These are phyloP conservation scores for Macroramphosus scolopax DNA, from an alignment of 2,797 vertebrate genomes.

Conservation along the genomic window DNA sequence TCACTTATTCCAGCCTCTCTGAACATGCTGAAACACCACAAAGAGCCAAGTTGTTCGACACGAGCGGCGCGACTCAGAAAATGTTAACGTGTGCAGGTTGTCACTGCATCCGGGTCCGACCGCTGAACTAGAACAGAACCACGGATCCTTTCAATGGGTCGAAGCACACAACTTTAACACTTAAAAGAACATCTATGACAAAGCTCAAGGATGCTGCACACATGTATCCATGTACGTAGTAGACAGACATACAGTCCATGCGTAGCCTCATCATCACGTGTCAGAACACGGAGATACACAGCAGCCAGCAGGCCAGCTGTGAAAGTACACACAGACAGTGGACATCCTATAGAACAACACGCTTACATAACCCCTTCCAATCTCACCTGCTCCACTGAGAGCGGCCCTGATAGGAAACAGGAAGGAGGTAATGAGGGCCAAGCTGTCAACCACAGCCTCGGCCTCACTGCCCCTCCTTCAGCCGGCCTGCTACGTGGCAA, in stretches of 20 bases:
- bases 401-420: conserved; percentile 50
- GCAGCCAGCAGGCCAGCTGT: conserved; percentile 20
- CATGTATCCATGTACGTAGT: no score
- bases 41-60: conserved; percentile 10
- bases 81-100: conserved; percentile 16
- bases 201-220: no score
- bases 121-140: conserved; percentile 38
- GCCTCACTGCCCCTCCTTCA: conserved; percentile 8
- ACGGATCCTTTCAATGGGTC: conserved; percentile 2
- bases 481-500: conserved; percentile 13
- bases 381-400: conserved; percentile 46
- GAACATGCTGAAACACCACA: conserved; percentile 9
- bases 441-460: conserved; percentile 28
- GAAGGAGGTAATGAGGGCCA: conserved; percentile 47
- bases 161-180: no score
- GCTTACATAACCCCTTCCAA: conserved; percentile 38
- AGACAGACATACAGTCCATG: no score
- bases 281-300: background rate
- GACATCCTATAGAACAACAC: conserved; percentile 10
- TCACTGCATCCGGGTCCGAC: conserved; percentile 26
- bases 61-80: background rate
- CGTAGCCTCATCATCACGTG: conserved; percentile 15
- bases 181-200: no score
- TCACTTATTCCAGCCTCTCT: conserved; percentile 16
- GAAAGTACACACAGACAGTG: conserved; percentile 23